phyloP scores from a whole-genome alignment of 2,113 vertebrate species.

The Cisticola juncidis region DNA sequence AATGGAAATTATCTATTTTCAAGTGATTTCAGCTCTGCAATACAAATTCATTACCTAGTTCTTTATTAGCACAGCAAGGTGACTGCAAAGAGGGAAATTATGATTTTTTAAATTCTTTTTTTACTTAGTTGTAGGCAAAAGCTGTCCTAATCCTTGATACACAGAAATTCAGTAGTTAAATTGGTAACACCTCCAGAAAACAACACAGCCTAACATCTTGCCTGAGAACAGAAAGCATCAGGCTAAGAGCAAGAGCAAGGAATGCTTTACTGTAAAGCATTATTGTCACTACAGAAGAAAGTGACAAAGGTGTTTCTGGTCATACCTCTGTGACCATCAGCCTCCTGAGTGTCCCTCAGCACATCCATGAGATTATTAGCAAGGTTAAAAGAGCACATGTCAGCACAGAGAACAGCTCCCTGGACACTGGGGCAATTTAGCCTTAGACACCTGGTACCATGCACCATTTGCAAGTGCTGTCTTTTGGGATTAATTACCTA shows the following conservation, averaged over 20 bases:
- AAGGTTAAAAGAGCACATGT: background rate
- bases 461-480: background rate
- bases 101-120: fast-evolving
- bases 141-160: background rate
- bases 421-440: background rate
- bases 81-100: background rate
- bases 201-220: background rate
- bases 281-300: background rate
- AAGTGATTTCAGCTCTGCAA: background rate
- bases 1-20: fast-evolving
- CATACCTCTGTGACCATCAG: background rate
- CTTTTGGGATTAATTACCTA: background rate
- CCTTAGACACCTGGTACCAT: background rate
- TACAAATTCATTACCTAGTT: background rate
- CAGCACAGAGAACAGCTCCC: background rate
- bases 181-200: too few species aligned
- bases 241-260: background rate
- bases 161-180: background rate
- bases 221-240: background rate
- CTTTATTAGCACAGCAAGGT: background rate
- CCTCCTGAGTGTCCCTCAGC: background rate
- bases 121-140: background rate
- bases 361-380: background rate
- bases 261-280: background rate
- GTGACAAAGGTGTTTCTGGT: background rate